A percentile compares a stretch with the other conserved stretches of the same genome.
Conservation (phyloP, 2,888 invertebrate genomes). For the Seladonia tumulorum region DNA sequence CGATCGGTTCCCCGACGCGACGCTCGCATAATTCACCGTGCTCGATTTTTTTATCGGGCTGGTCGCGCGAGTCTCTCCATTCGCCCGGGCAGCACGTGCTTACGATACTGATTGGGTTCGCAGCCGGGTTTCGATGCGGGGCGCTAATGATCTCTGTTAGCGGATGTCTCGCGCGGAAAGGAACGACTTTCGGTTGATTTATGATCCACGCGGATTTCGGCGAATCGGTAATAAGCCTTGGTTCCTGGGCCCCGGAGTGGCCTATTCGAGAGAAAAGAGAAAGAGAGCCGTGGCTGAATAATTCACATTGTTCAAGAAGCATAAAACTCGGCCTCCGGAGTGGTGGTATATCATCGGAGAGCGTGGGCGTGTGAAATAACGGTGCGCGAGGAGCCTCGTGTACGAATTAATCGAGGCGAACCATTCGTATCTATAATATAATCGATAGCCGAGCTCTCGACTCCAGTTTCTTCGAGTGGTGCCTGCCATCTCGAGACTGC, state of each 20-base stretch:
- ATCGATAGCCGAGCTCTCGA: background rate
- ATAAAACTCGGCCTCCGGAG: background rate
- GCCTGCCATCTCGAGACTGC: background rate
- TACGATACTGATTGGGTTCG: slow-evolving; percentile 63
- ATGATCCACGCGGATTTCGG: slow-evolving; percentile 59
- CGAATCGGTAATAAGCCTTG: slow-evolving; percentile 54
- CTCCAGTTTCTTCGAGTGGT: background rate
- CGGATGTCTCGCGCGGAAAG: slow-evolving; percentile 63
- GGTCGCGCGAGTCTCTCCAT: slow-evolving; percentile 38
- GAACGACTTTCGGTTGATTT: slow-evolving; percentile 64
- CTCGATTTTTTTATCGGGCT: slow-evolving; percentile 54
- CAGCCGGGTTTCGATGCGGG: slow-evolving; percentile 60
- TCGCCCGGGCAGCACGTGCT: slow-evolving; percentile 52
- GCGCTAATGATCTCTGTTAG: slow-evolving; percentile 71
- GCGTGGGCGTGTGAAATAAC: slow-evolving; percentile 10
- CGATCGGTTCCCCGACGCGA: background rate
- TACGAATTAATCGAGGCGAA: slow-evolving; percentile 6
- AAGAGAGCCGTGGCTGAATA: background rate
- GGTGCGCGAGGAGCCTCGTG: background rate
- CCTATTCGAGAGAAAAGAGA: background rate
- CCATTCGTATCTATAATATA: background rate
- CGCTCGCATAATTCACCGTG: slow-evolving; percentile 41
- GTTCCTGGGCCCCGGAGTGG: slow-evolving; percentile 3
- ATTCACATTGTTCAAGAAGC: background rate
- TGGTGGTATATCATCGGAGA: background rate